A percentile compares a stretch with the other conserved stretches of the same genome.
These are phyloP conservation scores for Cetoscarus ocellatus DNA, from an alignment of 2,797 vertebrate genomes.

Conservation along the genomic window DNA sequence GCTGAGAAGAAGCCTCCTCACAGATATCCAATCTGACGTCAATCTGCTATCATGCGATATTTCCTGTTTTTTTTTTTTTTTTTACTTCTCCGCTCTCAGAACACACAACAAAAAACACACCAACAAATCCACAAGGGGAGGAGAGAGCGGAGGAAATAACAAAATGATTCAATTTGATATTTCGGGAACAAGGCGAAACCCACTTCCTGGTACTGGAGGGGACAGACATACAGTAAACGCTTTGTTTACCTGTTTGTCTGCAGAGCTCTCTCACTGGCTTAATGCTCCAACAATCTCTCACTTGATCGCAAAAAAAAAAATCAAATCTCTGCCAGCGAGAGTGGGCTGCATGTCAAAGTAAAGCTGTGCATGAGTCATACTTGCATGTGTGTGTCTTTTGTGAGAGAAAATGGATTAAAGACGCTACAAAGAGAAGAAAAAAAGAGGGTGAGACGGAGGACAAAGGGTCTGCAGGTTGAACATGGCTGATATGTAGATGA, in stretches of 20 bases:
- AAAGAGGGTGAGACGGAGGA: not conserved
- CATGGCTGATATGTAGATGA: constrained; percentile 8
- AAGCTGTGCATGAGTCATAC: constrained; percentile 56
- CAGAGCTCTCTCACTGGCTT: constrained; percentile 49
- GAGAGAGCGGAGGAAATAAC: not conserved
- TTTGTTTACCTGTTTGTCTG: constrained; percentile 58
- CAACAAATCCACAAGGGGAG: constrained; percentile 4
- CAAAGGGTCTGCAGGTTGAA: not conserved
- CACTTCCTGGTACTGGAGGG: constrained; percentile 10
- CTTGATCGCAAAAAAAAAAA: constrained; percentile 52
- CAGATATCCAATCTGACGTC: constrained; percentile 45
- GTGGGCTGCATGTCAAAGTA: constrained; percentile 56
- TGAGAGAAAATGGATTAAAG: constrained; percentile 28
- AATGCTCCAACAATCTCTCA: constrained; percentile 50
- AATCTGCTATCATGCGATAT: constrained; percentile 37
- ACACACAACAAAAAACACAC: constrained; percentile 9
- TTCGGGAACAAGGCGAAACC: constrained; percentile 45
- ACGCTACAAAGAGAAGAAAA: constrained; percentile 10
- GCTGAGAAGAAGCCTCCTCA: constrained; percentile 21
- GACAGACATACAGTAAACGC: constrained; percentile 41
- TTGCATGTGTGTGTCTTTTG: not conserved
- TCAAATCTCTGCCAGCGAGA: constrained; percentile 40
- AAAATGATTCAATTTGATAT: constrained; percentile 47
- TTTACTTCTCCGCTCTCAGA: constrained; percentile 4
- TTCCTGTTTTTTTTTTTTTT: constrained; percentile 12